These are phyloP conservation scores for cat (Felis catus) DNA, from an alignment of 2,113 vertebrate species.

Conservation along the genomic window DNA sequence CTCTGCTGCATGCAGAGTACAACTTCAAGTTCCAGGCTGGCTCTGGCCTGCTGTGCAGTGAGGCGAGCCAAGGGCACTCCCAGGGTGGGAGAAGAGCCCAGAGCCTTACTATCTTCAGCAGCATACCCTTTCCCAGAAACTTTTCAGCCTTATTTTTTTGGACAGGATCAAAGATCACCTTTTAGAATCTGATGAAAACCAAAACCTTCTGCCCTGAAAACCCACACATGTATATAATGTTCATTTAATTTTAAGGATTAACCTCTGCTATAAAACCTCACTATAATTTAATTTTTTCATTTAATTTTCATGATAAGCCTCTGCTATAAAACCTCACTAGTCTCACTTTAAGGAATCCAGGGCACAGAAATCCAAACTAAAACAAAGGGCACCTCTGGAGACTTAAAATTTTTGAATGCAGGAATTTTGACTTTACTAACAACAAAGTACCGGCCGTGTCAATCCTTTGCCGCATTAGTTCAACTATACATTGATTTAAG, in stretches of 20 bases:
- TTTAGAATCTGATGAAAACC: background rate
- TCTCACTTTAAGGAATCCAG: background rate
- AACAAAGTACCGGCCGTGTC: background rate
- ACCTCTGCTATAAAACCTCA: background rate
- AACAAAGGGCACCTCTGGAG: background rate
- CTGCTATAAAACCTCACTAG: background rate
- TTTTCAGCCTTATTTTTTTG: background rate
- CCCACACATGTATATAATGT: background rate
- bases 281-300: too few relatives aligned
- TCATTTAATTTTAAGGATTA: background rate
- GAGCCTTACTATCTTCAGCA: too few relatives aligned
- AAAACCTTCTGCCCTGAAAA: background rate
- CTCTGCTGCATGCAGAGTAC: background rate
- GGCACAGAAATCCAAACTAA: background rate
- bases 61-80: background rate
- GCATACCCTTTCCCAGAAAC: too few relatives aligned
- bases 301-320: background rate
- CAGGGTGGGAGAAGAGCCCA: background rate
- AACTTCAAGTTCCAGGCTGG: background rate
- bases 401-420: background rate
- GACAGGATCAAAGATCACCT: background rate
- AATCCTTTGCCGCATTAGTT: background rate
- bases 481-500: background rate
- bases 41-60: background rate
- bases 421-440: conserved; percentile 16